Evolutionary conservation across 37 sponge, comb jelly and placozoan species (phyloP).

Genomic region (Chondrilla cf. caribensis): DNA sequence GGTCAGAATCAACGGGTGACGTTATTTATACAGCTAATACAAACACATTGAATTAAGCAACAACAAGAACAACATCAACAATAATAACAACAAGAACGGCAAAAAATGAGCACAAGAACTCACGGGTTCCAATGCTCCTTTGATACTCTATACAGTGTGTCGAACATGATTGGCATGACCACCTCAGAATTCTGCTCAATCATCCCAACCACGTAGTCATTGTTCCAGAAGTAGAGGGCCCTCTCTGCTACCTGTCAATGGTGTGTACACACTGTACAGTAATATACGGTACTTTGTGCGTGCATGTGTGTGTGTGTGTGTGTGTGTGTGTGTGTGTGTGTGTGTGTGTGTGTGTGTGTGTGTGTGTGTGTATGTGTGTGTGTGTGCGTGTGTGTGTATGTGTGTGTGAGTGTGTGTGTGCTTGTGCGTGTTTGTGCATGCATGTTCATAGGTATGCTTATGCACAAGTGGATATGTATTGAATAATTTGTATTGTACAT

Average conservation of each 20-base stretch:
- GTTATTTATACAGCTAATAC: constrained; percentile 85
- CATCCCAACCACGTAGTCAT: constrained; percentile 91
- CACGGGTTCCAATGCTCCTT: constrained; percentile 98
- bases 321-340: constrained; percentile 20
- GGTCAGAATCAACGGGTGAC: background rate
- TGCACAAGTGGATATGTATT: too few relatives aligned
- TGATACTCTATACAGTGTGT: constrained; percentile 85
- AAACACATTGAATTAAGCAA: constrained; percentile 63
- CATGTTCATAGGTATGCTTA: too few relatives aligned
- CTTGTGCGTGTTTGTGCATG: too few relatives aligned
- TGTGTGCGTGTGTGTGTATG: too few relatives aligned
- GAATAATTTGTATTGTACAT: too few relatives aligned
- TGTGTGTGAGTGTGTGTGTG: too few relatives aligned
- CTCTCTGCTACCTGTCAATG: constrained; percentile 90
- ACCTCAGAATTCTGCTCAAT: constrained; percentile 91
- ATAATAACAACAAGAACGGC: background rate
- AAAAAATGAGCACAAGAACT: constrained; percentile 16
- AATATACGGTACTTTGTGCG: background rate
- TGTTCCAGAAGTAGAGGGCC: constrained; percentile 98
- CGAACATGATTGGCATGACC: constrained; percentile 92
- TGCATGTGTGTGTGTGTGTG: constrained; percentile 7
- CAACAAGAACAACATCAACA: background rate
- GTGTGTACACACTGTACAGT: background rate
- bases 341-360: background rate
- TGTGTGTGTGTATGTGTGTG: too few relatives aligned